phyloP scores from a whole-genome alignment of 2,888 invertebrate genomes.

The Sarcophaga rosellei region DNA sequence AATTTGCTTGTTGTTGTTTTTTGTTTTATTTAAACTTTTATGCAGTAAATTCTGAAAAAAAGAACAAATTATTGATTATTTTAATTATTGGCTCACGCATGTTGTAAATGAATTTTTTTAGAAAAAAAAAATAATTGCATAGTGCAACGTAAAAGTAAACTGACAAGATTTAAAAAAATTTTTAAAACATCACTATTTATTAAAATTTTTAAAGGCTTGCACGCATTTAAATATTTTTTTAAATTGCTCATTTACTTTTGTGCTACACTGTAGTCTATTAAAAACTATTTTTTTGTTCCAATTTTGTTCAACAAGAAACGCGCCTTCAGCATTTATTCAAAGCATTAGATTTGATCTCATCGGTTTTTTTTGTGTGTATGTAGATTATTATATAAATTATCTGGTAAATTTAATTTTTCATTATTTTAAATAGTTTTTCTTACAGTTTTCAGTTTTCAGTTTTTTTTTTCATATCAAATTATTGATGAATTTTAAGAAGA shows the following conservation, averaged over 20 bases:
- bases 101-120: background rate
- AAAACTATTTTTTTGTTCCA: no score
- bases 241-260: background rate
- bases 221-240: background rate
- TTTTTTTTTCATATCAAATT: no score
- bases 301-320: no score
- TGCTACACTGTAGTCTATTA: background rate
- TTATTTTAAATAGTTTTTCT: background rate
- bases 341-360: no score
- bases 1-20: conserved; percentile 23
- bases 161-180: background rate
- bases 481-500: no score
- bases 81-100: conserved; percentile 41
- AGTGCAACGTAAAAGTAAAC: conserved; percentile 13
- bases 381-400: background rate
- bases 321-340: no score
- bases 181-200: no score
- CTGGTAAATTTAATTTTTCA: no score
- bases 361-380: background rate
- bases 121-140: background rate
- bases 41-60: conserved; percentile 32
- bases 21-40: background rate
- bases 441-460: background rate
- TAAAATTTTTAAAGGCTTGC: no score
- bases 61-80: conserved; percentile 7